phyloP scores from a whole-genome alignment of 2,888 invertebrate genomes.

The Neoitamus cyanurus region DNA sequence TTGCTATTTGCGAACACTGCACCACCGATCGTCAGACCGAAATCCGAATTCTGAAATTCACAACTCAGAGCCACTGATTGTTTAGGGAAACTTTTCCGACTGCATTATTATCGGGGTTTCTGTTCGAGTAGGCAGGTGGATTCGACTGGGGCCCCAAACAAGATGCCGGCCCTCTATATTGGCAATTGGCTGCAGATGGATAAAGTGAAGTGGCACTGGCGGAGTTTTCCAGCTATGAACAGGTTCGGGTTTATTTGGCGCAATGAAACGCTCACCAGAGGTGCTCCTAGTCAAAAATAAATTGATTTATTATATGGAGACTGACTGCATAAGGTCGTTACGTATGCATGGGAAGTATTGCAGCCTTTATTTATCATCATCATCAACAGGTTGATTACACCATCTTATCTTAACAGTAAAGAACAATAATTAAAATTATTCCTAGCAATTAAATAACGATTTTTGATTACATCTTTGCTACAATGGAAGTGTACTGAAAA shows the following conservation, averaged over 20 bases:
- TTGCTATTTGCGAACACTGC: not conserved
- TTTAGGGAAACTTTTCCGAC: not conserved
- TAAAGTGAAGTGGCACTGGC: not conserved
- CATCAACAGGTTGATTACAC: no score
- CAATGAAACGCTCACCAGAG: not conserved
- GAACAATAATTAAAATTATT: no score
- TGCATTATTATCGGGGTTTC: not conserved
- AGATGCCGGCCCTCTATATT: not conserved
- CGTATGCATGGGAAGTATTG: not conserved
- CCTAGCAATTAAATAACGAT: no score
- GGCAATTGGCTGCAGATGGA: not conserved
- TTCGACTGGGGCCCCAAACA: not conserved
- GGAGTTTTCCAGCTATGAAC: not conserved
- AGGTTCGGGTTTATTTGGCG: not conserved
- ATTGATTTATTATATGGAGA: not conserved
- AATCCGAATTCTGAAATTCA: not conserved
- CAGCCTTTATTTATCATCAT: no score
- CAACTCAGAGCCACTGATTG: not conserved
- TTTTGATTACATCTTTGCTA: no score
- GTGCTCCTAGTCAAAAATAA: not conserved
- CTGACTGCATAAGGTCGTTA: not conserved
- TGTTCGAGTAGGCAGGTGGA: not conserved
- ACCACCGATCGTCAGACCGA: not conserved
- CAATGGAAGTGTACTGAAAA: no score
- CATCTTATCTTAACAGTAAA: no score